Percentiles rank a stretch among this genome's conserved stretches.
These are phyloP conservation scores for Ailurus styani DNA, from an alignment of 2,113 vertebrate species.

Conservation along the genomic window DNA sequence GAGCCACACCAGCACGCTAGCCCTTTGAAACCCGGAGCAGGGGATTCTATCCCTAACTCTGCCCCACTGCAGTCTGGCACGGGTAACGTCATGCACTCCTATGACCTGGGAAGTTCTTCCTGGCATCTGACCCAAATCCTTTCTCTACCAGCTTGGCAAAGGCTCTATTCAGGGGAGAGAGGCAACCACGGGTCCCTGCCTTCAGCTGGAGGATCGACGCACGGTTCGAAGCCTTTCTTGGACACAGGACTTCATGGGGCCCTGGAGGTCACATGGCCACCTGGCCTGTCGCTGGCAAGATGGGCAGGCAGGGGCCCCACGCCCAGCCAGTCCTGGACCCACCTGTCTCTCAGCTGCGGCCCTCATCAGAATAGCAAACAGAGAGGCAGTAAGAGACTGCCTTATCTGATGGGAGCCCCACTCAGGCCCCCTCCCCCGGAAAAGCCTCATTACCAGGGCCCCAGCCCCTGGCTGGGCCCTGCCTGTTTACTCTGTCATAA, in stretches of 20 bases:
- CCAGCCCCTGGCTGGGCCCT: not conserved
- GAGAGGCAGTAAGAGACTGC: not conserved
- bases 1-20: not conserved
- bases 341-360: not conserved
- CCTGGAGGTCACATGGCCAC: not conserved
- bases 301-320: not conserved
- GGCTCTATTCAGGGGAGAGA: not conserved
- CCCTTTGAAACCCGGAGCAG: not conserved
- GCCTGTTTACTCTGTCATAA: slow-evolving; percentile 2
- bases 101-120: not conserved
- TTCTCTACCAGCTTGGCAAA: not conserved
- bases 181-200: not conserved
- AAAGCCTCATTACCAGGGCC: slow-evolving; percentile 31
- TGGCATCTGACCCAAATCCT: not conserved
- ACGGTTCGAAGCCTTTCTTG: not conserved
- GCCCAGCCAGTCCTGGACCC: not conserved
- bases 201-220: not conserved
- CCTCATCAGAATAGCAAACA: slow-evolving; percentile 15
- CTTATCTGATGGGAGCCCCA: slow-evolving; percentile 39
- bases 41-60: not conserved
- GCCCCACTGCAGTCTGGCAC: not conserved
- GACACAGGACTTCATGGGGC: not conserved
- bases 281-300: not conserved
- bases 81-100: not conserved
- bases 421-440: not conserved